phyloP scores from a whole-genome alignment of 2,888 invertebrate genomes.

The Tachina lurida region DNA sequence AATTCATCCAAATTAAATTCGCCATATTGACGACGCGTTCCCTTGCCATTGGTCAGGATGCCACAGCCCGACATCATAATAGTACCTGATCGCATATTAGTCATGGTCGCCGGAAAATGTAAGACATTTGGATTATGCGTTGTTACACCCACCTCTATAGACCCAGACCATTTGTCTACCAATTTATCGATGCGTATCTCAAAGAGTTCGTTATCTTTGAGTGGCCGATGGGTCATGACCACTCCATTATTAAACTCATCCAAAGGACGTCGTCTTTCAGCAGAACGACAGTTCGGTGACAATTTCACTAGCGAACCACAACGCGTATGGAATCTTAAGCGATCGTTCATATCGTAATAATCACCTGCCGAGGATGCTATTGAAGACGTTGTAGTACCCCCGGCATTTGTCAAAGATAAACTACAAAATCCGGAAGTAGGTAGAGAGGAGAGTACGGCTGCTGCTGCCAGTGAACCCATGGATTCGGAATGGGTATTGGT shows the following conservation, averaged over 20 bases:
- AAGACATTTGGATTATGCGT: slow-evolving; percentile 95
- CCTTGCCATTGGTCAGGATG: slow-evolving; percentile 97
- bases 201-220: slow-evolving; percentile 94
- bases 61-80: slow-evolving; percentile 99
- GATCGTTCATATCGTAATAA: slow-evolving; percentile 84
- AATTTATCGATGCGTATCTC: slow-evolving; percentile 96
- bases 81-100: slow-evolving; percentile 95
- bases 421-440: slow-evolving; percentile 62
- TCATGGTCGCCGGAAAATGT: slow-evolving; percentile 98
- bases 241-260: slow-evolving; percentile 98
- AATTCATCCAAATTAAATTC: slow-evolving; percentile 96
- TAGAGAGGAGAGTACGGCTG: slow-evolving; percentile 59
- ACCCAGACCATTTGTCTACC: slow-evolving; percentile 95
- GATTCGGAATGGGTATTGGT: slow-evolving; percentile 60
- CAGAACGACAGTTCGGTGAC: slow-evolving; percentile 91
- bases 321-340: slow-evolving; percentile 92
- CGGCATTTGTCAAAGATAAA: slow-evolving; percentile 56
- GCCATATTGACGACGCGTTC: slow-evolving; percentile 95
- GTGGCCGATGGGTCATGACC: slow-evolving; percentile 95
- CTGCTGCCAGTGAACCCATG: slow-evolving; percentile 54
- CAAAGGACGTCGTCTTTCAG: slow-evolving; percentile 92
- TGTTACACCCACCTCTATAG: slow-evolving; percentile 92
- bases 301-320: slow-evolving; percentile 95
- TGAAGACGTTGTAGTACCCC: slow-evolving; percentile 58
- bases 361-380: slow-evolving; percentile 74